These are phyloP conservation scores for Aulostomus chinensis DNA, from an alignment of 2,797 vertebrate species.

Conservation along the genomic window DNA sequence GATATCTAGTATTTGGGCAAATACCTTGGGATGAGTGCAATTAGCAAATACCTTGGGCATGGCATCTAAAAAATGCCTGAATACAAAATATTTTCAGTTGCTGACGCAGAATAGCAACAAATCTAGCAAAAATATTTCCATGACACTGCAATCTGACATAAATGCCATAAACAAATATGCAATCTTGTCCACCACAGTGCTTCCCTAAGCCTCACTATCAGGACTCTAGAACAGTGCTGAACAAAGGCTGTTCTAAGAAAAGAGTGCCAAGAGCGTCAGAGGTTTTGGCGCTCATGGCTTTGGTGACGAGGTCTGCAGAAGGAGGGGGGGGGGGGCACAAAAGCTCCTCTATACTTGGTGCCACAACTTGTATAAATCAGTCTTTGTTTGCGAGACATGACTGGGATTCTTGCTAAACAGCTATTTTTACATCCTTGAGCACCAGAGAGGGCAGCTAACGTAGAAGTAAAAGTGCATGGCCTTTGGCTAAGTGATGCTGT, in stretches of 20 bases:
- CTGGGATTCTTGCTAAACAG: conserved; percentile 91
- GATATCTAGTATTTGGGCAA: conserved; percentile 32
- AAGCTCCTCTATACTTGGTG: conserved; percentile 88
- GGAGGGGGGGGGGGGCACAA: conserved; percentile 80
- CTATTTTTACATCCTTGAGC: conserved; percentile 90
- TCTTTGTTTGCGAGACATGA: conserved; percentile 95
- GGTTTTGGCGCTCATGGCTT: conserved; percentile 88
- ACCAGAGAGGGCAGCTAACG: conserved; percentile 55
- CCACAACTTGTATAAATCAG: conserved; percentile 86
- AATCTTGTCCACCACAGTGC: conserved; percentile 78
- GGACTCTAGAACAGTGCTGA: conserved; percentile 78
- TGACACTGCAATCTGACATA: conserved; percentile 48
- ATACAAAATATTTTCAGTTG: conserved; percentile 4
- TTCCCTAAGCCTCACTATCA: conserved; percentile 78
- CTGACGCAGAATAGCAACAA: conserved; percentile 27
- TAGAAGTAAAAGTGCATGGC: conserved; percentile 57
- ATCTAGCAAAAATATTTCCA: conserved; percentile 26
- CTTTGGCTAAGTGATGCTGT: conserved; percentile 43
- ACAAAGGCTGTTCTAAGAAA: conserved; percentile 90
- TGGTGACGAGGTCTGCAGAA: conserved; percentile 82
- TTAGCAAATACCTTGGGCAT: too few relatives aligned
- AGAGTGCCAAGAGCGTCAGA: conserved; percentile 82
- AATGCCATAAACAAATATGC: conserved; percentile 53
- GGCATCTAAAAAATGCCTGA: neutral
- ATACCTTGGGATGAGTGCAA: conserved; percentile 2